These are phyloP conservation scores for Phaethon lepturus DNA, from an alignment of 2,113 vertebrate species.

Conservation along the genomic window DNA sequence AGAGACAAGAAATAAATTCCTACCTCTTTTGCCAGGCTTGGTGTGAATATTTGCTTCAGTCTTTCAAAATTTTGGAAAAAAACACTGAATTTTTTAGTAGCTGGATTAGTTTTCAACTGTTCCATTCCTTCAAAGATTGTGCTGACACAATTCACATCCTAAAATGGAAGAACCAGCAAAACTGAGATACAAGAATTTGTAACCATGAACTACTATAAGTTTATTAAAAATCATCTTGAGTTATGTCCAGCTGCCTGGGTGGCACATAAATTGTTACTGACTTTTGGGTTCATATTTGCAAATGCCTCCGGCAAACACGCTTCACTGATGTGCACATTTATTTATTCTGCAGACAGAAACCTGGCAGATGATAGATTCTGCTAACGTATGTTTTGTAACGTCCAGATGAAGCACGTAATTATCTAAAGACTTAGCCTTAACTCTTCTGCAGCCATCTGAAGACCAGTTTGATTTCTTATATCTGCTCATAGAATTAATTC, in stretches of 20 bases:
- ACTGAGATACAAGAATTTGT: neutral
- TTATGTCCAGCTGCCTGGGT: neutral
- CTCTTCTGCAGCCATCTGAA: neutral
- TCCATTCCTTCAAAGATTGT: conserved; percentile 60
- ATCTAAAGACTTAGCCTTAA: neutral
- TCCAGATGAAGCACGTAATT: neutral
- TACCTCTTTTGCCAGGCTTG: neutral
- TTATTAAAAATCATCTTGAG: neutral
- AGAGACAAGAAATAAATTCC: neutral
- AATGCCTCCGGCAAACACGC: rapidly evolving
- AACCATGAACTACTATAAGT: neutral
- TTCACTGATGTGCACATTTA: too few species aligned
- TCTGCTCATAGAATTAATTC: neutral
- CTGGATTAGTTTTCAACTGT: conserved; percentile 6
- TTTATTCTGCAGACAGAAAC: neutral
- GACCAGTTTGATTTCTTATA: neutral
- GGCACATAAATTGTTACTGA: neutral
- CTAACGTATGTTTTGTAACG: neutral
- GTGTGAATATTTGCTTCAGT: neutral
- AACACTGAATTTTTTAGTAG: neutral
- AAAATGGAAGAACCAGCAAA: neutral
- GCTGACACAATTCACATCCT: conserved; percentile 68
- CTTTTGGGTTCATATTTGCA: neutral
- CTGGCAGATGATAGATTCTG: neutral
- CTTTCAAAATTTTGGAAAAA: conserved; percentile 52